Evolutionary conservation across 2,888 invertebrate genomes (phyloP), one percentile per base, ranked within the genome.

Genomic region (Drosophila conformis): DNA sequence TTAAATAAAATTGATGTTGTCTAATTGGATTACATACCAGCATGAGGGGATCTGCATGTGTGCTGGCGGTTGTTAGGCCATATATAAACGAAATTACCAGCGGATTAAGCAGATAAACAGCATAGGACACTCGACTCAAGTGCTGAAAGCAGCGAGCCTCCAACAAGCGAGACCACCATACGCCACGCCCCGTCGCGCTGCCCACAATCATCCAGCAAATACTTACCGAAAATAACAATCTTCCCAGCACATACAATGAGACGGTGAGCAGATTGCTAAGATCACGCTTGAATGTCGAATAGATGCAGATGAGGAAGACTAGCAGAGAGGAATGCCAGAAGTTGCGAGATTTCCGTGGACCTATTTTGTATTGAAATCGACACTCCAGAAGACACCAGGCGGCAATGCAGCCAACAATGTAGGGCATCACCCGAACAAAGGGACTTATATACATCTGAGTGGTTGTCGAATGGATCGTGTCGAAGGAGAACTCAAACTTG

Each of bases 81-180:
- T 91, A 94, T 18, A 94, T 83, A 33, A 94, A 91, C 59, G 92
- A 92, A 71, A 95, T 94, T 4, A 95, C 80, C 36, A 95, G 84
- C 1, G 95, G 95, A 93, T 95, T 95, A 25, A 95, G 70, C 21
- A 95, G 91, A 87, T 95, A 95, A 49, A 94, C 94, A 53, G 94
- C 94, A 83, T 94, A 95, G 0, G 95, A 94, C 48, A 95, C 81
- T 73, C 94, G 93, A 82, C 94, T 95, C 2, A 95, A 38, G 54
- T 93, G 93, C 63, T 93, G 92, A 58, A 93, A 93, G 2, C 89
- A 75, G 18, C 90, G 89, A 18, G 87, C 81, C 73, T 93, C 93
- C 54, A 93, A 67, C 18, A 93, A 74, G n/a, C 92, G 90, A 0
- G 92, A 93, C 93, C 93, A 93, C 91, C 92, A 91, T 4, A 85